These are phyloP conservation scores for Aselliscus stoliczkanus DNA, from an alignment of 2,797 vertebrate species.

Conservation along the genomic window DNA sequence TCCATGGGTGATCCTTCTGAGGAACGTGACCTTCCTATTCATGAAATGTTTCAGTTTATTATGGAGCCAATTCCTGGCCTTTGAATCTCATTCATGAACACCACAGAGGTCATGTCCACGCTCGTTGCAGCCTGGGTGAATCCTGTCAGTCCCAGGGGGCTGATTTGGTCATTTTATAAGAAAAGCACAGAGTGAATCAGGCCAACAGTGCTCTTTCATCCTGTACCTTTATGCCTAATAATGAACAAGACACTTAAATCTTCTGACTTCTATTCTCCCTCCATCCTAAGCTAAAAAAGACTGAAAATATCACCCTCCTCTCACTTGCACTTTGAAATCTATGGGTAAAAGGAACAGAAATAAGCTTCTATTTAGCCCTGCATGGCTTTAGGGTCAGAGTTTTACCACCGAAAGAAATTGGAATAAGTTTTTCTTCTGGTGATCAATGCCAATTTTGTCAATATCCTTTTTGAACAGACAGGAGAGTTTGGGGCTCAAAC, in stretches of 20 bases:
- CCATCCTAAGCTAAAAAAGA: neutral
- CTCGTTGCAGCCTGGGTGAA: neutral
- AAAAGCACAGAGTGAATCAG: neutral
- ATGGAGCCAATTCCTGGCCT: neutral
- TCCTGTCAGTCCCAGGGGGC: neutral
- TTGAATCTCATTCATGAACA: neutral
- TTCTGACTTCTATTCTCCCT: neutral
- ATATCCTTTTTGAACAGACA: neutral
- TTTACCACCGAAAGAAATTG: constrained; percentile 11
- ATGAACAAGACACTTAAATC: neutral
- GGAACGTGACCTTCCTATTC: neutral
- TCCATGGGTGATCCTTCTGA: neutral
- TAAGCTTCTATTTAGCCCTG: neutral
- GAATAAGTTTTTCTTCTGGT: constrained; percentile 30
- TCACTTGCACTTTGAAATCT: neutral
- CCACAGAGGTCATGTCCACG: neutral
- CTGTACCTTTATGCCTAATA: neutral
- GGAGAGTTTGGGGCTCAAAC: neutral
- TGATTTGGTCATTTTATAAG: neutral
- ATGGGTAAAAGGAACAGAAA: constrained; percentile 11
- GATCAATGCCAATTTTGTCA: neutral
- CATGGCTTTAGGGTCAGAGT: neutral
- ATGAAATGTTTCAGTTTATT: neutral
- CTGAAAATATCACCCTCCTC: neutral
- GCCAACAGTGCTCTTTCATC: neutral